phyloP scores from a whole-genome alignment of 1,140 invertebrate species.

The Dufourea novaeangliae region DNA sequence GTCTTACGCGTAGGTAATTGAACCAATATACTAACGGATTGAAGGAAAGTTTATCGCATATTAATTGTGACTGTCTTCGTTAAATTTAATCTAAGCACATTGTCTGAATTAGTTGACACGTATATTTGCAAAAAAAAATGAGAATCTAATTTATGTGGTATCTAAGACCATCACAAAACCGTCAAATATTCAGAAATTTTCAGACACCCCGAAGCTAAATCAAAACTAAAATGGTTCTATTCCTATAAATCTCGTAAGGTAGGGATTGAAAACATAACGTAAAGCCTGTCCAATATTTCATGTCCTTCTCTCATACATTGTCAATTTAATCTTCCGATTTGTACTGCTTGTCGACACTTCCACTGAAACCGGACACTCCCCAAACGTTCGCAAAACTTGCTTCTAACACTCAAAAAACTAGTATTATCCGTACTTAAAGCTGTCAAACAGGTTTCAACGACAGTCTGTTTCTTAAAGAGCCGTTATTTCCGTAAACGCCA shows the following conservation, averaged over 20 bases:
- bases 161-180: too few species aligned
- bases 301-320: neutral
- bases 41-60: neutral
- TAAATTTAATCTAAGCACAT: too few species aligned
- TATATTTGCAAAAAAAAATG: too few species aligned
- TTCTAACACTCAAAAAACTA: neutral
- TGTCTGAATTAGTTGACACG: too few species aligned
- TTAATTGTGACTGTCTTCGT: too few species aligned
- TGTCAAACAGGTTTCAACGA: neutral
- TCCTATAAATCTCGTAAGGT: neutral
- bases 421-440: neutral
- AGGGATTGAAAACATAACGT: neutral
- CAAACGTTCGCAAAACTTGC: neutral
- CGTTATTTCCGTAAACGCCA: neutral
- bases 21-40: too few species aligned
- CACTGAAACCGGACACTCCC: neutral
- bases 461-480: too few species aligned
- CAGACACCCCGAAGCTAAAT: neutral
- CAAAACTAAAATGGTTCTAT: neutral
- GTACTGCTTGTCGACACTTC: neutral
- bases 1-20: neutral
- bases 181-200: neutral
- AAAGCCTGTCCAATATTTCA: neutral
- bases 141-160: too few species aligned
- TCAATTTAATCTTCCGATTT: constrained; percentile 14